A percentile compares a stretch with the other conserved stretches of the same genome.
phyloP scores from a whole-genome alignment of 2,113 vertebrate species.

The Oryzias celebensis region DNA sequence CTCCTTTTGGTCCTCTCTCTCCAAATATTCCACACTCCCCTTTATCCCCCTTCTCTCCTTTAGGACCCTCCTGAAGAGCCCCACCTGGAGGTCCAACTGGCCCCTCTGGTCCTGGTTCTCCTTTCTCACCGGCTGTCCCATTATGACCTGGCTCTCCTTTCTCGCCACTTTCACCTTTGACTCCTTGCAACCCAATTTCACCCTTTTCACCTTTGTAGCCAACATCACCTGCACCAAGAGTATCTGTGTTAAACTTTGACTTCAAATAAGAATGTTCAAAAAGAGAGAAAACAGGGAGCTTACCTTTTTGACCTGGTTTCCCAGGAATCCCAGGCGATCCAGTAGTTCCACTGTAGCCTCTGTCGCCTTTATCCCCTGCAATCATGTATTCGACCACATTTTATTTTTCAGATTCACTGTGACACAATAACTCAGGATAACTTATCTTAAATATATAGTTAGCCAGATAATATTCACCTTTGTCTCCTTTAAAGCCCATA shows the following conservation, averaged over 20 bases:
- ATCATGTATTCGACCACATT: conserved; percentile 10
- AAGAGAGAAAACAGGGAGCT: not conserved
- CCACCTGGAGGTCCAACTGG: conserved; percentile 75
- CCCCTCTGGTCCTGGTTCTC: conserved; percentile 76
- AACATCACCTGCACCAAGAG: conserved; percentile 77
- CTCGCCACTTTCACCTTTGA: conserved; percentile 83
- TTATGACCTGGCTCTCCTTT: conserved; percentile 87
- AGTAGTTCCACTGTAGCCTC: conserved; percentile 80
- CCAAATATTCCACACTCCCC: conserved; percentile 82
- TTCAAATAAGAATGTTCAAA: not conserved
- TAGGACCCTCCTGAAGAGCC: conserved; percentile 77
- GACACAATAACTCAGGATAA: no score
- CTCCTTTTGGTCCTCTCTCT: conserved; percentile 83
- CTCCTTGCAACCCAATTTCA: conserved; percentile 77
- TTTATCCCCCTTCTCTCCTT: conserved; percentile 86
- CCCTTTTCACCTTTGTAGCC: conserved; percentile 90
- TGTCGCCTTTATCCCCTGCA: conserved; percentile 88
- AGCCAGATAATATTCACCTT: conserved; percentile 70
- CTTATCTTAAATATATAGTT: not conserved
- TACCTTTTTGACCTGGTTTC: conserved; percentile 90
- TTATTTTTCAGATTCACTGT: not conserved
- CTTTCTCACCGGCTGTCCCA: conserved; percentile 87
- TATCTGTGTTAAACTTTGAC: conserved; percentile 15
- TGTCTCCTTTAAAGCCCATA: conserved; percentile 84
- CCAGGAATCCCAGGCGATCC: conserved; percentile 87